Evolutionary conservation across 35 echinoderm and acorn worm genomes (phyloP), one percentile per base, ranked within the genome.

Genomic region (Apostichopus japonicus): DNA sequence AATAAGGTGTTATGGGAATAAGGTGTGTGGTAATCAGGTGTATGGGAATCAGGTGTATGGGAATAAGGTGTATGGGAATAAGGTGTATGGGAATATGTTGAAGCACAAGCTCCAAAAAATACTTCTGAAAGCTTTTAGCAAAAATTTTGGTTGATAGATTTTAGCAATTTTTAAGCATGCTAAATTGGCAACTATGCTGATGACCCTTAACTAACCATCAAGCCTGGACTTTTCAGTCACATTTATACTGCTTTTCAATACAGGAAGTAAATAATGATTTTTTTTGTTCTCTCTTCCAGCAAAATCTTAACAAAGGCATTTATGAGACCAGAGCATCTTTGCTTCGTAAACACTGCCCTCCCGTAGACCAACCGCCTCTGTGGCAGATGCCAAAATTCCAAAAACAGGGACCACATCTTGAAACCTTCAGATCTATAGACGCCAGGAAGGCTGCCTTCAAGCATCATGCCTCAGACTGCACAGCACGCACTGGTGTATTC

Each of bases 371-470:
- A 6, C 95, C 95, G 4, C 97, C 97, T 54, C 94, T 99, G 10
- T 99, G 97, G 97, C 97, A 99, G 92, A 96, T 99, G 95, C 92
- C 95, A 4, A 93, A 89, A 24, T 99, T 99, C 83, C 84, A 90
- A 70, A 93, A 86, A 10, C 79, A 92, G 27, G 76, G 53, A n/a
- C 95, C 97, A 16, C 97, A 99, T 82, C 90, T 99, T 8, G 97
- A 99, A 75, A 99, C 97, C 6, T 99, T 96, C 93, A 83, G 97
- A 56, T 96, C 97, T 16, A n/a, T 77, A 6, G 73, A 92, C 52
- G 92, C 95, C 19, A 90, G 93, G 65, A 53, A 84, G 1, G 84
- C 53, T 17, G 95, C 97, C 0, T 96, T 96, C 79, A 90, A 79
- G 6, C 93, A 94, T 27, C 97, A 99, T 86, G 97, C 93, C 21